These are phyloP conservation scores for Calliphora vicina DNA, from an alignment of 1,140 invertebrate species.

Conservation along the genomic window DNA sequence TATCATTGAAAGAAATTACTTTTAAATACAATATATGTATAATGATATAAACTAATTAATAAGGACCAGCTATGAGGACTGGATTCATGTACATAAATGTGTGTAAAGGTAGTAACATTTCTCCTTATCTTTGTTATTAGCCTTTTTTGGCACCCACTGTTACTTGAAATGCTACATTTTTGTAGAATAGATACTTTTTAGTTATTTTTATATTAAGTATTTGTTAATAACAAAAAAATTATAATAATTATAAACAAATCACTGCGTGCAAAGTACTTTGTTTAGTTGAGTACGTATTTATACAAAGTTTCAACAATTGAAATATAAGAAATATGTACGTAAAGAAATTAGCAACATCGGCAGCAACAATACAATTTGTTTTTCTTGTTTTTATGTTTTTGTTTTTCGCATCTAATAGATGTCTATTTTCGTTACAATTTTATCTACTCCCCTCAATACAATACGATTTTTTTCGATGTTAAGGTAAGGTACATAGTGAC, in stretches of 20 bases:
- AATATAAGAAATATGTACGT: no score
- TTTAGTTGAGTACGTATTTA: not conserved
- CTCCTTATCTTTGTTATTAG: no score
- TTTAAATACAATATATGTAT: no score
- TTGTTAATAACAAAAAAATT: not conserved
- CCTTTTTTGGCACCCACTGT: no score
- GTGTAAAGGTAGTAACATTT: no score
- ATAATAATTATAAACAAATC: constrained; percentile 5
- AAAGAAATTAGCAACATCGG: not conserved
- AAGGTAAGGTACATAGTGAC: not conserved
- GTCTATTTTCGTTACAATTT: constrained; percentile 2
- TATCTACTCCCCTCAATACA: not conserved
- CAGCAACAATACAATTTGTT: constrained; percentile 11
- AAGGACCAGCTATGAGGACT: no score
- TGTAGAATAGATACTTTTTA: no score
- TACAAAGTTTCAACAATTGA: not conserved
- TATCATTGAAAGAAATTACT: no score
- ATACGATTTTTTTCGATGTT: constrained; percentile 2
- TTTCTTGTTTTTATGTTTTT: not conserved
- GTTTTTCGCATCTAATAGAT: constrained; percentile 13
- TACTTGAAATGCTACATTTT: no score
- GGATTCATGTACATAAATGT: no score
- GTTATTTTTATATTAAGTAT: not conserved
- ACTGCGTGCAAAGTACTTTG: not conserved
- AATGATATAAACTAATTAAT: no score